These are phyloP conservation scores for Chesias legatella DNA, from an alignment of 2,888 invertebrate species.

Conservation along the genomic window DNA sequence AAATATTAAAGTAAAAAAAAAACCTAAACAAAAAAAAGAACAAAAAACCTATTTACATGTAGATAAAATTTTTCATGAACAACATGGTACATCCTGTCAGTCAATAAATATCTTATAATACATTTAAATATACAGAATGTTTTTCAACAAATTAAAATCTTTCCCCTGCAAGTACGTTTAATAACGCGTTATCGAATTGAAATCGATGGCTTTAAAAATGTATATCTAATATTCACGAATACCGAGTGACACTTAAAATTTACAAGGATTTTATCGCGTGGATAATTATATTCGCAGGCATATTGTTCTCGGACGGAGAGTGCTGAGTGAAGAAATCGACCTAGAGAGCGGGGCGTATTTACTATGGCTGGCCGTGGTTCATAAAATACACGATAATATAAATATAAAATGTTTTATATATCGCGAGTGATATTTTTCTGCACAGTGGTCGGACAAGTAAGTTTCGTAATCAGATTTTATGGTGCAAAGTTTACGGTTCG, in stretches of 20 bases:
- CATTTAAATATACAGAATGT: too few relatives aligned
- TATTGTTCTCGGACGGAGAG: too few relatives aligned
- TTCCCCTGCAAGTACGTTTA: too few relatives aligned
- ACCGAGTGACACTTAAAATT: slow-evolving; percentile 41
- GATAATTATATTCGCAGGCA: slow-evolving; percentile 45
- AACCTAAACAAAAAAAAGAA: too few relatives aligned
- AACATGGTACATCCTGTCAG: too few relatives aligned
- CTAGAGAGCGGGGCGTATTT: slow-evolving; percentile 38
- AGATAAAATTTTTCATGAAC: too few relatives aligned
- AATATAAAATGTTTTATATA: slow-evolving; percentile 32
- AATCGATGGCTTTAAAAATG: slow-evolving; percentile 26
- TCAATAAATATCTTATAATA: too few relatives aligned
- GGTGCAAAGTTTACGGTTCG: slow-evolving; percentile 1
- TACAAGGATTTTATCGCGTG: slow-evolving; percentile 64
- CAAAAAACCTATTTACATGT: too few relatives aligned
- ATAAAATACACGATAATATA: slow-evolving; percentile 18
- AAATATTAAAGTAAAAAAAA: too few relatives aligned
- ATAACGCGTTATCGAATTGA: background rate
- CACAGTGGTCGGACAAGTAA: slow-evolving; percentile 44
- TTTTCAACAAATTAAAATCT: too few relatives aligned
- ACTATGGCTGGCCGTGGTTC: slow-evolving; percentile 10
- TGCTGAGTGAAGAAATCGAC: too few relatives aligned
- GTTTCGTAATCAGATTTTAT: slow-evolving; percentile 9
- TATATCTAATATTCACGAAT: slow-evolving; percentile 30
- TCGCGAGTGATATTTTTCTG: slow-evolving; percentile 22